Percentiles rank a stretch among this genome's conserved stretches.
Evolutionary conservation across 1,140 invertebrate genomes (phyloP).

Genomic region (Copidosoma floridanum): DNA sequence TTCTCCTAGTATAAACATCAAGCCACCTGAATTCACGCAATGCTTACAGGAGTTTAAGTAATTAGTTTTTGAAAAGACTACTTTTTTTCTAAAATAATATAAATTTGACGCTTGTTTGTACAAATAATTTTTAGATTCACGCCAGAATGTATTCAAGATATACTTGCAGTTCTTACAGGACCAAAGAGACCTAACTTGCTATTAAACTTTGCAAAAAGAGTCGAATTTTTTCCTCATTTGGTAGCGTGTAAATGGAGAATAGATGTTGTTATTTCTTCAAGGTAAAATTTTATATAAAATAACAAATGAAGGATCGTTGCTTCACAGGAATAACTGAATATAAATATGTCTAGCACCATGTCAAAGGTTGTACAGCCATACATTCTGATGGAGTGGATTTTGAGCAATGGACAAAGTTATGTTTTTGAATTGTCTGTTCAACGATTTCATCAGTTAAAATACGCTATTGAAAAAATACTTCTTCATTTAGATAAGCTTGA

Average conservation of each 20-base stretch:
- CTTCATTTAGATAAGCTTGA: constrained; percentile 47
- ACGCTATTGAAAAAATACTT: constrained; percentile 47
- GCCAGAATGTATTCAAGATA: constrained; percentile 47
- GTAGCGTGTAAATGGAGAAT: constrained; percentile 47
- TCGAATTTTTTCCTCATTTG: constrained; percentile 41
- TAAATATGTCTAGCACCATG: constrained; percentile 41
- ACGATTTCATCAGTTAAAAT: constrained; percentile 49
- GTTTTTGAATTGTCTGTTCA: constrained; percentile 48
- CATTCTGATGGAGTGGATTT: constrained; percentile 52
- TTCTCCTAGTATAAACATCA: constrained; percentile 33
- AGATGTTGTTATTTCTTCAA: constrained; percentile 50
- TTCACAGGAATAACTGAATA: constrained; percentile 4
- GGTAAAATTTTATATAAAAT: constrained; percentile 32
- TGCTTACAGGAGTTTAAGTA: constrained; percentile 49
- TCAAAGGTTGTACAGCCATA: constrained; percentile 49
- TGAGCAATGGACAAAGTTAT: constrained; percentile 42
- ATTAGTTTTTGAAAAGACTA: constrained; percentile 4
- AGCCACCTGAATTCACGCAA: constrained; percentile 45
- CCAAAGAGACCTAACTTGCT: constrained; percentile 39
- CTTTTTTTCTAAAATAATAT: constrained; percentile 1
- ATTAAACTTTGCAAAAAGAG: constrained; percentile 37
- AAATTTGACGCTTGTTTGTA: constrained; percentile 7
- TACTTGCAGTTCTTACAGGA: constrained; percentile 45
- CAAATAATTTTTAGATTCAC: constrained; percentile 40
- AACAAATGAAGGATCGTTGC: not conserved